Conservation (phyloP, 2,888 invertebrate species). For the Lottia gigantea region DNA sequence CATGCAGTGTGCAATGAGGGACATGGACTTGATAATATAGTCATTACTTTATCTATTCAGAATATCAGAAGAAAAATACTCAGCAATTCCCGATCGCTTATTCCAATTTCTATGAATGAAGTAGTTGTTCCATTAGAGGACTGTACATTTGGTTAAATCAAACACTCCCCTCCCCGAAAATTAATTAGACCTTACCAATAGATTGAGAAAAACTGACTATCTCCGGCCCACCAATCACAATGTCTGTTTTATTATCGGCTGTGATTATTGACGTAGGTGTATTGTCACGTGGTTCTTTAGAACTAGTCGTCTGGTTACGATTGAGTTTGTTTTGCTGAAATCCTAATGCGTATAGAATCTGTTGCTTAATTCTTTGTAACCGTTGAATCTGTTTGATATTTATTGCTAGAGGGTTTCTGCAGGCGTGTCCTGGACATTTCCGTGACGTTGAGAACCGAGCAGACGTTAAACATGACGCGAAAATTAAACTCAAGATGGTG, state of each 20-base stretch:
- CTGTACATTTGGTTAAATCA: no score
- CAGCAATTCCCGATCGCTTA: no score
- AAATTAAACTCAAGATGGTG: not conserved
- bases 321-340: not conserved
- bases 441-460: not conserved
- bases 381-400: constrained; percentile 17
- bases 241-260: not conserved
- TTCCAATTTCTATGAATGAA: no score
- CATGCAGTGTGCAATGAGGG: no score
- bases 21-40: no score
- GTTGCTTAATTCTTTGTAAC: constrained; percentile 15
- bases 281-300: not conserved
- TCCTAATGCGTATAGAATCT: constrained; percentile 13
- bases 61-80: no score
- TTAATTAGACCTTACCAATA: not conserved
- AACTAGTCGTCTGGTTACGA: no score
- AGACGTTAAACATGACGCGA: not conserved
- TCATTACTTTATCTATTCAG: no score
- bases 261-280: not conserved
- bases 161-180: no score
- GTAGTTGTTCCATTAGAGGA: no score
- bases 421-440: constrained; percentile 7
- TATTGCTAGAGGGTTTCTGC: constrained; percentile 5
- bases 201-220: not conserved
- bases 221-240: not conserved